Conservation (phyloP, 1,140 invertebrate species). For the Leucophenga varia region DNA sequence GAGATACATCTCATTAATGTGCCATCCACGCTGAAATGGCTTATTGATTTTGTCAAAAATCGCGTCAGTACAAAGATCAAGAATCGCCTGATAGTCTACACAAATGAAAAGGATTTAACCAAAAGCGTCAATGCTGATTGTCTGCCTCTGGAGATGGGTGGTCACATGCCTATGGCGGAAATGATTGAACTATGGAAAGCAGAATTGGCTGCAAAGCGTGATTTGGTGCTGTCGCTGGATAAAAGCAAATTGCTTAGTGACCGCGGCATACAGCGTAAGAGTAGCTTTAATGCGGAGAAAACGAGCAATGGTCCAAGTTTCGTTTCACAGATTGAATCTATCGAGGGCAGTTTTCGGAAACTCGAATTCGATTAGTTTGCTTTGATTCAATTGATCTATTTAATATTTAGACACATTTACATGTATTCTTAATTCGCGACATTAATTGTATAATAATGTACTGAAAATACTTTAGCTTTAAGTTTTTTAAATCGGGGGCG, state of each 20-base stretch:
- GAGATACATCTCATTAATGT: constrained; percentile 72
- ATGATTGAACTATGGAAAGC: constrained; percentile 75
- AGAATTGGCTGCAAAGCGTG: constrained; percentile 63
- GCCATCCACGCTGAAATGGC: constrained; percentile 66
- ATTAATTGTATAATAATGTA: no score
- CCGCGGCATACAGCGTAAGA: constrained; percentile 59
- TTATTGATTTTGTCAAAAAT: constrained; percentile 70
- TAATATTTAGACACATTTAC: no score
- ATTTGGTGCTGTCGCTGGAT: constrained; percentile 67
- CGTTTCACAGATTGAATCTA: constrained; percentile 53
- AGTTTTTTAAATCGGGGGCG: no score
- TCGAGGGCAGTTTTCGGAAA: constrained; percentile 71
- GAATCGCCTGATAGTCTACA: constrained; percentile 66
- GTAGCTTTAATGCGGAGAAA: constrained; percentile 57
- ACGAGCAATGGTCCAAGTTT: constrained; percentile 41
- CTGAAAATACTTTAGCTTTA: no score
- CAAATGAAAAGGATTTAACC: constrained; percentile 64
- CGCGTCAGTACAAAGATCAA: constrained; percentile 71
- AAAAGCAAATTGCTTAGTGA: constrained; percentile 67
- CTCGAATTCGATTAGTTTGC: constrained; percentile 68
- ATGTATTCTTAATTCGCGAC: no score
- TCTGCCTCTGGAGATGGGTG: constrained; percentile 76
- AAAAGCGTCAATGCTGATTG: constrained; percentile 66
- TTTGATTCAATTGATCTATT: constrained; percentile 15
- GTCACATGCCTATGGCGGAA: constrained; percentile 68